Evolutionary conservation across 2,113 vertebrate species (phyloP).

Genomic region (Ovis canadensis): DNA sequence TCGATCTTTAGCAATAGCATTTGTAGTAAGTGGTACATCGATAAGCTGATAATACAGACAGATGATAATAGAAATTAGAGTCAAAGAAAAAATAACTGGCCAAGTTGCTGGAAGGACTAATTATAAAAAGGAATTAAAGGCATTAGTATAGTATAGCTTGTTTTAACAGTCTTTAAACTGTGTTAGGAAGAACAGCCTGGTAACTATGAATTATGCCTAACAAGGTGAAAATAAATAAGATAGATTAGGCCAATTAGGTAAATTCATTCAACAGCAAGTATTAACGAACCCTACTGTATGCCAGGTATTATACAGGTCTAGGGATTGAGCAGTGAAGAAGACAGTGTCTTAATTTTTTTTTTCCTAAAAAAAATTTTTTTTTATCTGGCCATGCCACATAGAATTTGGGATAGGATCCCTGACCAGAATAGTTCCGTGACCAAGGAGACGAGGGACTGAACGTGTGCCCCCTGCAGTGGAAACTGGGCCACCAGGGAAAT

Average conservation of each 20-base stretch:
- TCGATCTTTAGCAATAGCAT: not conserved
- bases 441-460: not conserved
- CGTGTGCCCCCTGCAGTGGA: accelerated
- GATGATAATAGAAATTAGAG: not conserved
- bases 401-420: not conserved
- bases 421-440: not conserved
- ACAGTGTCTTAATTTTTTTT: not conserved
- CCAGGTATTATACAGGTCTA: not conserved
- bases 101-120: not conserved
- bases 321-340: not conserved
- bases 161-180: not conserved
- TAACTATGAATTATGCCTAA: not conserved
- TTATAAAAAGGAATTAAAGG: not conserved
- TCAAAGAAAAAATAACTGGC: not conserved
- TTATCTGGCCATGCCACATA: not conserved
- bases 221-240: not conserved
- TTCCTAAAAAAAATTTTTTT: not conserved
- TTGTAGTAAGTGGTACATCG: not conserved
- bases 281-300: not conserved
- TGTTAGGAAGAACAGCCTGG: not conserved
- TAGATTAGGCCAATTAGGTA: not conserved
- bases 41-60: not conserved
- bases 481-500: not conserved
- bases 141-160: not conserved
- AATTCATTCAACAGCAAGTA: not conserved